Conservation (phyloP, 2,888 invertebrate genomes). For the Ennomos erosarius region DNA sequence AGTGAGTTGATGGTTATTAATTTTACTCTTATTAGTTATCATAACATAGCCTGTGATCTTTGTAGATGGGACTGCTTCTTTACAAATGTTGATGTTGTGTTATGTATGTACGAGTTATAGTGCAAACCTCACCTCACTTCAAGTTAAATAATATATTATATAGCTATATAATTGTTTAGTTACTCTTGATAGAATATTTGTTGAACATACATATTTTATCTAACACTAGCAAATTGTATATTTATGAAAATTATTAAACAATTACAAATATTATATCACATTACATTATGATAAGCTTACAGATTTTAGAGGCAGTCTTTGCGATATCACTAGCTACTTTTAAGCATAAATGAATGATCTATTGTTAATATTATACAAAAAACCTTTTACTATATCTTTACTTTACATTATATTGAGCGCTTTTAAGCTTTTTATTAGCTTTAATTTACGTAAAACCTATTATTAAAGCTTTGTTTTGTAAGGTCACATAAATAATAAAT, state of each 20-base stretch:
- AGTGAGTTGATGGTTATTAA: slow-evolving; percentile 43
- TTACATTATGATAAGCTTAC: slow-evolving; percentile 26
- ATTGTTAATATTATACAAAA: slow-evolving; percentile 37
- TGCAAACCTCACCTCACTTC: slow-evolving; percentile 14
- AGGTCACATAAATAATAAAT: slow-evolving; percentile 60
- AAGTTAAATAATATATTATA: slow-evolving; percentile 8
- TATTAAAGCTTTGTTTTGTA: slow-evolving; percentile 50
- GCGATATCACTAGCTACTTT: slow-evolving; percentile 51
- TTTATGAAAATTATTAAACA: slow-evolving; percentile 9
- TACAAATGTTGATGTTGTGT: slow-evolving; percentile 40
- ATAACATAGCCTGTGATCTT: slow-evolving; percentile 49
- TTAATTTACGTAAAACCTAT: slow-evolving; percentile 52
- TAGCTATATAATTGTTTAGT: slow-evolving; percentile 20
- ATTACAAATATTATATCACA: slow-evolving; percentile 26
- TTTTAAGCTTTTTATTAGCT: slow-evolving; percentile 54
- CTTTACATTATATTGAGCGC: slow-evolving; percentile 38
- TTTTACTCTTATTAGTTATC: slow-evolving; percentile 40
- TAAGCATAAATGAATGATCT: slow-evolving; percentile 42
- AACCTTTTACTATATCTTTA: slow-evolving; percentile 1
- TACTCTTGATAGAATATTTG: slow-evolving; percentile 21
- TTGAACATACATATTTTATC: slow-evolving; percentile 27
- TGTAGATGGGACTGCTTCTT: slow-evolving; percentile 54
- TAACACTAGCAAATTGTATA: slow-evolving; percentile 16
- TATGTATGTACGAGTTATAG: slow-evolving; percentile 22
- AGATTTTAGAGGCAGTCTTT: slow-evolving; percentile 42